Evolutionary conservation across 2,888 invertebrate genomes (phyloP).

Genomic region (Aphidius colemani): DNA sequence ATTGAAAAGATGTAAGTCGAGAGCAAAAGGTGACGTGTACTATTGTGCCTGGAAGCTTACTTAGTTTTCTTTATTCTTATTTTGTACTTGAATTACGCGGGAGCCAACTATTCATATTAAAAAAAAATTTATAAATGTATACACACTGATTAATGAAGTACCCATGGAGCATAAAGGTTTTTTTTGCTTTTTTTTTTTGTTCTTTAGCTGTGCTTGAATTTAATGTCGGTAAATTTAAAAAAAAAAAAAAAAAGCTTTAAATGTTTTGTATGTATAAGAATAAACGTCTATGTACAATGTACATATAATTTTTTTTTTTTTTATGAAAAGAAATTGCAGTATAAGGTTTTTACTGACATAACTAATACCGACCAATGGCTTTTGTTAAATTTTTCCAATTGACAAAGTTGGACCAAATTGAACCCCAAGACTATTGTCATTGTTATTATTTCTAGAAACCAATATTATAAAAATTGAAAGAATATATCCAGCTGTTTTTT

Average conservation of each 20-base stretch:
- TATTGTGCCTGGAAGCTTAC: slow-evolving; percentile 33
- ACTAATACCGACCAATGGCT: slow-evolving; percentile 15
- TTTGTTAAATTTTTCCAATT: slow-evolving; percentile 22
- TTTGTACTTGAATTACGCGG: slow-evolving; percentile 33
- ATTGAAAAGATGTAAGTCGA: slow-evolving; percentile 21
- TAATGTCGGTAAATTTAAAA: slow-evolving; percentile 29
- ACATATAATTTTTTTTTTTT: too few species aligned
- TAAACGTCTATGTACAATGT: slow-evolving; percentile 4
- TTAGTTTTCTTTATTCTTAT: slow-evolving; percentile 30
- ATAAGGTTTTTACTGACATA: slow-evolving; percentile 6
- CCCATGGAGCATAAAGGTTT: slow-evolving; percentile 17
- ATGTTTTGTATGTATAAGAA: slow-evolving; percentile 16
- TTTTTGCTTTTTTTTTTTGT: slow-evolving; percentile 19
- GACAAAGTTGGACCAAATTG: too few species aligned
- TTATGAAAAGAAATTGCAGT: slow-evolving; percentile 20
- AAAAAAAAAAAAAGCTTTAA: slow-evolving; percentile 28
- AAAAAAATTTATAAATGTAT: too few species aligned
- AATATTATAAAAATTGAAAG: too few species aligned
- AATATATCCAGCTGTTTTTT: background rate
- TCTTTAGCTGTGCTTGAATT: slow-evolving; percentile 33
- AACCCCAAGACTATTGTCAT: slow-evolving; percentile 13
- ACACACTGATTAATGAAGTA: slow-evolving; percentile 19
- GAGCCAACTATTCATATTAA: slow-evolving; percentile 29
- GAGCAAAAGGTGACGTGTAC: slow-evolving; percentile 32
- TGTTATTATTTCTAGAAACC: background rate